A percentile compares a stretch with the other conserved stretches of the same genome.
Conservation (phyloP, 2,113 vertebrate genomes). For the Python bivittatus region DNA sequence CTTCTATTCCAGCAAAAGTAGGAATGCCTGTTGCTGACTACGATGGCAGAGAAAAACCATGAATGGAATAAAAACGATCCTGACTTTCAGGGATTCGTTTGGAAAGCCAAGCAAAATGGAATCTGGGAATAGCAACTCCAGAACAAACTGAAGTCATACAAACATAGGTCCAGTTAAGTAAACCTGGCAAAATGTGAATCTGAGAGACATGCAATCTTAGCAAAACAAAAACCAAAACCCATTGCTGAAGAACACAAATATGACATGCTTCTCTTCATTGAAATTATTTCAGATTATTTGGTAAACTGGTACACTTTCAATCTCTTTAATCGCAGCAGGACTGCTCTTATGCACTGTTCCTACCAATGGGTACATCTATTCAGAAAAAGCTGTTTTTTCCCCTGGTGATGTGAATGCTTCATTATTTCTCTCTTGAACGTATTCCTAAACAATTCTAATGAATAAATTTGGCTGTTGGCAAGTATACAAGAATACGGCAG, state of each 20-base stretch:
- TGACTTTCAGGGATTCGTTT: constrained; percentile 18
- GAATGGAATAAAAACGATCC: constrained; percentile 13
- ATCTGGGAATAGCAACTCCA: constrained; percentile 41
- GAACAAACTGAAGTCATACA: too few species aligned
- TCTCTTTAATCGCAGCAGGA: constrained; percentile 30
- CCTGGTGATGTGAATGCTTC: constrained; percentile 21
- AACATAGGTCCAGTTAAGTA: too few species aligned
- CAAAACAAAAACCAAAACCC: background rate
- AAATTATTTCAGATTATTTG: constrained; percentile 48
- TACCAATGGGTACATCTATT: constrained; percentile 8
- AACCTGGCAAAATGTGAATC: constrained; percentile 34
- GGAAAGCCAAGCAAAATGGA: constrained; percentile 49
- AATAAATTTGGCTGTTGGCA: constrained; percentile 43
- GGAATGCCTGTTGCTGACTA: background rate
- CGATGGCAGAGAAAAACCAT: background rate
- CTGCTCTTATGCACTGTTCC: constrained; percentile 42
- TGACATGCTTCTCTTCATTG: constrained; percentile 37
- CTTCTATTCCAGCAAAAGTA: constrained; percentile 3
- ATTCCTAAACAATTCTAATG: constrained; percentile 33
- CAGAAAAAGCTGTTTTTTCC: constrained; percentile 10
- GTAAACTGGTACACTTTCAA: constrained; percentile 18
- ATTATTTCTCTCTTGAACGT: constrained; percentile 19
- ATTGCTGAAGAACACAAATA: constrained; percentile 4
- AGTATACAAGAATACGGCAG: constrained; percentile 9
- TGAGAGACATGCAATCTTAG: background rate